These are phyloP conservation scores for Formica exsecta DNA, from an alignment of 1,140 invertebrate species.

Conservation along the genomic window DNA sequence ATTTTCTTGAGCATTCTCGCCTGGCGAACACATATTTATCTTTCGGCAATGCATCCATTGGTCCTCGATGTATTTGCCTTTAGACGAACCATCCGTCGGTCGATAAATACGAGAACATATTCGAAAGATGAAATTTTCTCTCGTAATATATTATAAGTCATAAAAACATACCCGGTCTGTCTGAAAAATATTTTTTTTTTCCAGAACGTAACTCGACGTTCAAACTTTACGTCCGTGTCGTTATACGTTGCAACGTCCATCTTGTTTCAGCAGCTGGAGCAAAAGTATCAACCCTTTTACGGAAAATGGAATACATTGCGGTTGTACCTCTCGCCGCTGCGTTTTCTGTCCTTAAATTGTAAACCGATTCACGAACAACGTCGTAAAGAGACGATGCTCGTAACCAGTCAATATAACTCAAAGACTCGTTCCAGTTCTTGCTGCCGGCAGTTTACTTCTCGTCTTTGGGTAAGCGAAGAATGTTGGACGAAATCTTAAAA, in stretches of 20 bases:
- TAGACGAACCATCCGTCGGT: not conserved
- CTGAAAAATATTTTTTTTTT: not conserved
- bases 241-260: constrained; percentile 20
- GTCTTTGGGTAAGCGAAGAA: constrained; percentile 45
- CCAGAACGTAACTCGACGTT: not conserved
- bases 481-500: constrained; percentile 43
- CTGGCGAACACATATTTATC: constrained; percentile 43
- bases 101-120: constrained; percentile 21
- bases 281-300: constrained; percentile 46
- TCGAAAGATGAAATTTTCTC: not conserved
- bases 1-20: constrained; percentile 59
- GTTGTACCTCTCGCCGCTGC: no score
- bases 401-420: constrained; percentile 42
- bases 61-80: not conserved
- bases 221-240: not conserved
- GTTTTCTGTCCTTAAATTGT: constrained; percentile 32
- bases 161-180: not conserved
- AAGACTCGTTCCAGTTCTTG: constrained; percentile 52
- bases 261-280: constrained; percentile 13
- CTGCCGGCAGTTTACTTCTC: constrained; percentile 23
- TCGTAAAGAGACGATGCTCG: constrained; percentile 45
- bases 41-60: constrained; percentile 24
- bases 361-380: constrained; percentile 42
- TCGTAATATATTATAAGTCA: not conserved
- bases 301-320: not conserved